phyloP scores from a whole-genome alignment of 1,140 invertebrate genomes.

The Papilio aristodemus region DNA sequence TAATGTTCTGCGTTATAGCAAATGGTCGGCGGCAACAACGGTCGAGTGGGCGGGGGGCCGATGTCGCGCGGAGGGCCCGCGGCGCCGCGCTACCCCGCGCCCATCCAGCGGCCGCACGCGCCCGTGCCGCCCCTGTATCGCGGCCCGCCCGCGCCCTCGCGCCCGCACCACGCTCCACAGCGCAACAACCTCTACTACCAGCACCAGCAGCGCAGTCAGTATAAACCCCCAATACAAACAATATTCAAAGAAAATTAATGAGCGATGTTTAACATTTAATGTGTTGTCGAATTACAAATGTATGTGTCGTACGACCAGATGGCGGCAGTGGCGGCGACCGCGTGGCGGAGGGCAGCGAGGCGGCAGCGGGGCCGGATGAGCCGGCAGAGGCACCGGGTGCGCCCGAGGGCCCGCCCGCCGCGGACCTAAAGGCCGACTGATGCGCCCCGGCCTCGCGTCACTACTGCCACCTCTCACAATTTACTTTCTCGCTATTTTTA shows the following conservation, averaged over 20 bases:
- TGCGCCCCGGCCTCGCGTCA: slow-evolving; percentile 17
- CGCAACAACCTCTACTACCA: slow-evolving; percentile 29
- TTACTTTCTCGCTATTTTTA: slow-evolving; percentile 70
- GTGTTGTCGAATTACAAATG: neutral
- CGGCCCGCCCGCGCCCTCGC: slow-evolving; percentile 55
- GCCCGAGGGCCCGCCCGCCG: slow-evolving; percentile 48
- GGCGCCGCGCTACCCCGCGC: slow-evolving; percentile 73
- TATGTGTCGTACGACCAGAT: slow-evolving; percentile 29
- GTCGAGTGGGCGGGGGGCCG: slow-evolving; percentile 49
- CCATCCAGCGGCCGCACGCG: slow-evolving; percentile 75
- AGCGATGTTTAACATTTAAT: neutral
- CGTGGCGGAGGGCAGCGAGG: slow-evolving; percentile 50
- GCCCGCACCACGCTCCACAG: slow-evolving; percentile 49
- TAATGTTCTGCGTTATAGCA: too few species aligned
- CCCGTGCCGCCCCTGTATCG: slow-evolving; percentile 62
- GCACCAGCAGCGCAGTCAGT: slow-evolving; percentile 64
- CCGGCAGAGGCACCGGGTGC: slow-evolving; percentile 38
- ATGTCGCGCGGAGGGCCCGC: slow-evolving; percentile 58
- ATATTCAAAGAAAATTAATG: too few species aligned
- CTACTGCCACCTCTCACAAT: slow-evolving; percentile 46
- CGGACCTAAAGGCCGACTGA: slow-evolving; percentile 29
- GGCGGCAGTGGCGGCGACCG: slow-evolving; percentile 49
- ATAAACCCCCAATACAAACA: neutral
- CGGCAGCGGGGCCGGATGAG: slow-evolving; percentile 47
- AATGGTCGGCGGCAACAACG: slow-evolving; percentile 65